Base-by-base conservation (phyloP, 30 jellyfish, hydroid and myxozoan genomes). In the Sanderia malayensis region DNA sequence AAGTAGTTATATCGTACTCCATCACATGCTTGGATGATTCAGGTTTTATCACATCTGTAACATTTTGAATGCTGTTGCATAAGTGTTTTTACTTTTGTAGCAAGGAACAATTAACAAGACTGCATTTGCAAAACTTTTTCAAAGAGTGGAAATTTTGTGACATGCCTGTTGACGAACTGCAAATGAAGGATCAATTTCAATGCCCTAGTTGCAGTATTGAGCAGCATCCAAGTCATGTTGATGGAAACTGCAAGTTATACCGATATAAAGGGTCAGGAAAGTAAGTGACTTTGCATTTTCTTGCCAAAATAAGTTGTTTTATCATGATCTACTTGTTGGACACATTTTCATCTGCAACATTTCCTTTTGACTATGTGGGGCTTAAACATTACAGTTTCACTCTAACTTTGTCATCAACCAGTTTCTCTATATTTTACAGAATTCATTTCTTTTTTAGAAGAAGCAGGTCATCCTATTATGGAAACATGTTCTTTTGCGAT, bases 211-310 rank as follows among this genome's bases (percentile, higher is more conserved):
- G 84, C 61, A 63, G 26, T 7, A 55, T 71, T 18, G 24, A 71
- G 25, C 84, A 71, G 37, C 84, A 71, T 37, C 22, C 60, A 28
- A 33, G 84, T 63, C 84, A 71, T 34, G 84, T 71, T 13, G 84
- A 71, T 71, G 84, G 84, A 37, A 37, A 37, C 52, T 37, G 52
- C 13, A 37, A 37, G 52, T 13, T 37, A 4, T 37, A 37, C 13
- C 52, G 52, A 4, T 37, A 37, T 13, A 37, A 37, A 13, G 52
- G 52, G 13, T 37, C 52, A 37, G 74, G 74, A 25, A 62, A 61
- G 74, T 62, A 15, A 22, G 28, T 20, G 13, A 26, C n/a, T n/a
- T n/a, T n/a, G n/a, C n/a, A n/a, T n/a, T n/a, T n/a, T n/a, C n/a
- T n/a, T n/a, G n/a, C n/a, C n/a, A n/a, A n/a, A n/a, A n/a, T n/a